Evolutionary conservation across 2,113 vertebrate genomes (phyloP).

Genomic region (Argyrosomus japonicus): DNA sequence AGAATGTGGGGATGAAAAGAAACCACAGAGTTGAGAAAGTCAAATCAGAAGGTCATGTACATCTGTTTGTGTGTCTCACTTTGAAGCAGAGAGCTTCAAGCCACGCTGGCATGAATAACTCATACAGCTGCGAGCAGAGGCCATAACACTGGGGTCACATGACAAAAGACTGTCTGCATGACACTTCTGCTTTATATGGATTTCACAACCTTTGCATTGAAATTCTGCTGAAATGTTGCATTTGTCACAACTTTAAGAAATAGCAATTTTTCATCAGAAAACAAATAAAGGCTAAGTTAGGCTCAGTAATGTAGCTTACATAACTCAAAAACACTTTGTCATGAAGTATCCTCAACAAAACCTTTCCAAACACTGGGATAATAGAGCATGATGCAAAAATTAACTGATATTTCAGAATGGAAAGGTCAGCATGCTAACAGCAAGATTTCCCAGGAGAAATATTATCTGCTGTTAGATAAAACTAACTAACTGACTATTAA

Average conservation of each 20-base stretch:
- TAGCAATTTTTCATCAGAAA: neutral
- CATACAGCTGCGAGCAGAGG: constrained; percentile 45
- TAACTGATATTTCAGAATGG: constrained; percentile 12
- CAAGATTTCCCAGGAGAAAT: neutral
- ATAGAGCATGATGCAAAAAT: constrained; percentile 21
- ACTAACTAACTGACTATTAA: neutral
- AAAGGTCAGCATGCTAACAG: constrained; percentile 14
- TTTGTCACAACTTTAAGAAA: neutral
- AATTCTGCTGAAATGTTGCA: neutral
- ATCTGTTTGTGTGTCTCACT: constrained; percentile 48
- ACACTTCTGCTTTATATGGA: neutral
- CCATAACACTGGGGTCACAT: constrained; percentile 9
- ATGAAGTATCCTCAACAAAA: constrained; percentile 11
- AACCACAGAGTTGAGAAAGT: constrained; percentile 33
- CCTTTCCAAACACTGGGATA: constrained; percentile 2
- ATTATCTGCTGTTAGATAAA: neutral
- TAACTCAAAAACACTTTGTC: constrained; percentile 8
- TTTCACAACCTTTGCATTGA: neutral
- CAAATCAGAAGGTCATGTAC: constrained; percentile 51
- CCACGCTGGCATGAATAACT: constrained; percentile 23
- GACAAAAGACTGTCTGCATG: constrained; percentile 3
- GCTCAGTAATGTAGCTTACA: neutral
- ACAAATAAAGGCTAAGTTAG: neutral
- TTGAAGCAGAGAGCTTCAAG: constrained; percentile 53
- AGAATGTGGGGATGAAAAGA: constrained; percentile 55